A percentile compares a stretch with the other conserved stretches of the same genome.
Conservation (phyloP, 2,888 invertebrate species). For the Pristionchus fissidentatus region DNA sequence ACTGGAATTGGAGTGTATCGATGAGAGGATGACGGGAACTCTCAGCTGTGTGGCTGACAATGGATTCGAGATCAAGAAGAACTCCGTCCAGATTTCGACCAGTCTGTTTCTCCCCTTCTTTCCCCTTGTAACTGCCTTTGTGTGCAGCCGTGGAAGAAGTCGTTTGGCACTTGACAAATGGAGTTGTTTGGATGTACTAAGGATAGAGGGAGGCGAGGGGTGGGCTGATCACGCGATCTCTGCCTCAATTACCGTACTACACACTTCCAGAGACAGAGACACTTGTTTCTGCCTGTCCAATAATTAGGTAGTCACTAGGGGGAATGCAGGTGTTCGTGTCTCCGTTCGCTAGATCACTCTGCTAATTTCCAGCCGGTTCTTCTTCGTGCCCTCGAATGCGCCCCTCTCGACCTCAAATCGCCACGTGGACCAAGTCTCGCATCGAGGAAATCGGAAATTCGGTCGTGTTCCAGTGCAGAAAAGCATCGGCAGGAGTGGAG, state of each 20-base stretch:
- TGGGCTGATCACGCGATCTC: background rate
- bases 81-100: constrained; percentile 9
- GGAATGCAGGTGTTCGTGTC: background rate
- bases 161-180: no score
- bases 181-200: no score
- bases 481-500: background rate
- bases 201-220: no score
- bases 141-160: background rate
- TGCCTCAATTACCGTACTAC: background rate
- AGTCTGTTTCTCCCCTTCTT: background rate
- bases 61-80: constrained; percentile 14
- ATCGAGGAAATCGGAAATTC: constrained; percentile 44
- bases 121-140: background rate
- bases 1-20: constrained; percentile 26
- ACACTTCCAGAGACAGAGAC: background rate
- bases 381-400: background rate
- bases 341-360: no score
- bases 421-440: constrained; percentile 22
- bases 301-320: background rate
- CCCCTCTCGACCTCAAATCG: constrained; percentile 11
- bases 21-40: constrained; percentile 1
- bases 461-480: constrained; percentile 34
- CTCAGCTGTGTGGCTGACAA: constrained; percentile 33
- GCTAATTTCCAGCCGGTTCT: constrained; percentile 40
- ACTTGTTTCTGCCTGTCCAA: no score